Evolutionary conservation across 2,113 vertebrate species (phyloP).

Genomic region (Tonatia bakeri): DNA sequence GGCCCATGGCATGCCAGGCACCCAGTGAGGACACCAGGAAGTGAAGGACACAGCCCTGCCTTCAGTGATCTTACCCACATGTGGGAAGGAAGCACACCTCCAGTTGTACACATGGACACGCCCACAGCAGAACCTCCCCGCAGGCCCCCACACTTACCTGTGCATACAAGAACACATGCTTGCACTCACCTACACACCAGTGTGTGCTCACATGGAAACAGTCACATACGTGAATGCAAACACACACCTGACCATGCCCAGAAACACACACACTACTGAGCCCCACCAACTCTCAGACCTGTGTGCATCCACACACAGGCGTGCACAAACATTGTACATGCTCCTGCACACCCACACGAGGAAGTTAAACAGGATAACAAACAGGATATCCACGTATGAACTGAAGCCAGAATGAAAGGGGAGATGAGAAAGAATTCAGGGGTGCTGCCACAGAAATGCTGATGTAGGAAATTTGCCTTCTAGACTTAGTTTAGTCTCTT

Average conservation of each 20-base stretch:
- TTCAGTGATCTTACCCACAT: background rate
- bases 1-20: background rate
- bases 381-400: background rate
- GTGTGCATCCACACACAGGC: background rate
- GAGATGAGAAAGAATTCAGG: background rate
- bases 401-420: background rate
- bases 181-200: background rate
- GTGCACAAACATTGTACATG: background rate
- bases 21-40: background rate
- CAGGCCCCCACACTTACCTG: background rate
- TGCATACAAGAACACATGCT: fast-evolving
- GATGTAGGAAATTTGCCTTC: background rate
- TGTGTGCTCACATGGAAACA: background rate
- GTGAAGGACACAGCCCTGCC: background rate
- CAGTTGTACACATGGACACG: fast-evolving
- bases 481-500: background rate
- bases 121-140: background rate
- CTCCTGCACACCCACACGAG: background rate
- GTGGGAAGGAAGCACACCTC: background rate
- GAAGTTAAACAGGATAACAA: background rate
- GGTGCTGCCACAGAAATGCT: background rate
- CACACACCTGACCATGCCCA: background rate
- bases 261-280: background rate
- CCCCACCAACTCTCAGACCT: background rate
- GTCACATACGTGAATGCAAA: background rate